Percentiles rank a stretch among this genome's conserved stretches.
phyloP scores from a whole-genome alignment of 2,113 vertebrate genomes.

The Myxocyprinus asiaticus region DNA sequence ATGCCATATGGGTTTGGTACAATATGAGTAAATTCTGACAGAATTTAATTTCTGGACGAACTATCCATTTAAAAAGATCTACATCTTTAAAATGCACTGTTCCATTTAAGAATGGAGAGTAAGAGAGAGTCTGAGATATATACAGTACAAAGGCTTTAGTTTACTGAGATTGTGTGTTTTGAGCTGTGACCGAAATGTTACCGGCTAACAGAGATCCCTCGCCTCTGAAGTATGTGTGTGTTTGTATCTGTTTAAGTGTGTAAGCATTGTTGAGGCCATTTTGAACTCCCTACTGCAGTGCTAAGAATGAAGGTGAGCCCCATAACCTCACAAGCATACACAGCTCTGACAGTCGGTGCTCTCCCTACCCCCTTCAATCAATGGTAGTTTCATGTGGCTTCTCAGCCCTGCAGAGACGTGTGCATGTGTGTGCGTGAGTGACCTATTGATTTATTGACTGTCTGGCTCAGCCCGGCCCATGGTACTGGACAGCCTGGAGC shows the following conservation, averaged over 20 bases:
- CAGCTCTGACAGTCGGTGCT: constrained; percentile 52
- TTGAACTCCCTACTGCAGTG: constrained; percentile 39
- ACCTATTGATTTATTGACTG: constrained; percentile 83
- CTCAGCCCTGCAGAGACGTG: constrained; percentile 75
- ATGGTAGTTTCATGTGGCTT: constrained; percentile 82
- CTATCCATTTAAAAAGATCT: neutral
- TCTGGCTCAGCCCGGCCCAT: constrained; percentile 69
- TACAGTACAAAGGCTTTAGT: constrained; percentile 40
- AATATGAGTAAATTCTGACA: too few species aligned
- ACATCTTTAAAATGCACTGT: neutral
- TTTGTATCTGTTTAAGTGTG: constrained; percentile 8
- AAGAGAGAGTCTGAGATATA: constrained; percentile 10
- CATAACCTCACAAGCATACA: constrained; percentile 65
- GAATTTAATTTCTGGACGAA: too few species aligned
- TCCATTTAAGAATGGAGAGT: neutral
- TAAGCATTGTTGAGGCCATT: constrained; percentile 20
- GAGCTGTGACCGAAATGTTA: constrained; percentile 64
- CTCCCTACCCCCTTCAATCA: constrained; percentile 77
- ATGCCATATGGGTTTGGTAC: too few species aligned
- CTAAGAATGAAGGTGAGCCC: constrained; percentile 43
- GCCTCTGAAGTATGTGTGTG: constrained; percentile 5
- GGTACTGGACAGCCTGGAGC: constrained; percentile 65
- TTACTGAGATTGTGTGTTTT: constrained; percentile 57
- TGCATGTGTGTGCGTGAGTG: constrained; percentile 57
- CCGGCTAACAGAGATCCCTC: constrained; percentile 58